Base-by-base conservation (phyloP, 2,113 vertebrate genomes). In the Ageneiosus marmoratus region DNA sequence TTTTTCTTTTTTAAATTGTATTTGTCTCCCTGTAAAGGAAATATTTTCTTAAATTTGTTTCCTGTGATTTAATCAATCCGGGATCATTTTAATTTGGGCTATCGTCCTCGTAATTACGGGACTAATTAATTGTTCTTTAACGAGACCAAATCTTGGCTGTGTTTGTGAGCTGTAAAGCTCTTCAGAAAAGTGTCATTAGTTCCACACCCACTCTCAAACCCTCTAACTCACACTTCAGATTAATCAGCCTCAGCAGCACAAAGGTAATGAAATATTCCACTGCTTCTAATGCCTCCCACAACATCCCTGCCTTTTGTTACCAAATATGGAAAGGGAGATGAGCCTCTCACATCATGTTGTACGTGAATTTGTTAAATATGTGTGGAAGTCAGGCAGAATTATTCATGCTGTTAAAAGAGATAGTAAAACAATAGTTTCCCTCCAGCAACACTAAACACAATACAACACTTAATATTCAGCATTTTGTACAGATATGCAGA, bases 201-300 rank as follows among this genome's bases (percentile, higher is more conserved):
- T 84, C 34, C 80, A 80, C 83, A 86, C 84, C 74, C 55, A 76
- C 80, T 88, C 90, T 15, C 87, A 48, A 85, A 65, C 90, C 91
- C 80, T 69, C 89, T 92, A 91, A 90, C 93, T 92, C 93, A 91
- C 92, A 91, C 91, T 90, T 90, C 89, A 89, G 90, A 89, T 91
- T 94, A 93, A 94, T 93, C 91, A 91, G 92, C 89, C 87, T 87
- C 89, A 88, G 89, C 85, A 89, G 87, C 89, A 89, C 89, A 90
- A 92, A 90, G 46, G 78, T 91, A 91, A 90, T 88, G 91, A 92
- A 91, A 89, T 89, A 89, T 90, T 90, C 88, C 87, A 87, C 84
- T 89, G 89, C 93, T 93, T 89, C 84, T 76, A 87, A 15, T 89
- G 84, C 55, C 84, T 76, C 86, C 2, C 72, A 86, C 85, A 48